phyloP scores from a whole-genome alignment of 2,797 vertebrate genomes.

The Sardinella longiceps region DNA sequence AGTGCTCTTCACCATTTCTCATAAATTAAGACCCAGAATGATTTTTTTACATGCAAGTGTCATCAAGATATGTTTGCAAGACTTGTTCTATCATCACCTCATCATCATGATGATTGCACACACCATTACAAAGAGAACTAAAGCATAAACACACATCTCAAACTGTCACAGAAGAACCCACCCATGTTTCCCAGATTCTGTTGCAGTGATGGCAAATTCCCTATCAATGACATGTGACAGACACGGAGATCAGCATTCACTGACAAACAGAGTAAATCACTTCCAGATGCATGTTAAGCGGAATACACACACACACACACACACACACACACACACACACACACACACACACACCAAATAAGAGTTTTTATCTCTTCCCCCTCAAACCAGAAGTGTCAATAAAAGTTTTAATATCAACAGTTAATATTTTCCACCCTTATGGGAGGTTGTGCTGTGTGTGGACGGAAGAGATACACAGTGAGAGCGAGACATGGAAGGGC shows the following conservation, averaged over 20 bases:
- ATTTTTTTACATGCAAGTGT: not conserved
- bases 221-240: not conserved
- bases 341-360: not conserved
- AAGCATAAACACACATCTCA: not conserved
- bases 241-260: constrained; percentile 28
- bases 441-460: not conserved
- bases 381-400: constrained; percentile 17
- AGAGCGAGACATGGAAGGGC: not conserved
- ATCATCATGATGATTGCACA: no score
- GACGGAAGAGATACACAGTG: not conserved
- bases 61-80: not conserved
- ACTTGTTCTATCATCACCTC: not conserved
- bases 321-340: not conserved
- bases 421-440: not conserved
- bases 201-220: constrained; percentile 18
- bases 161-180: not conserved
- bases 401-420: not conserved
- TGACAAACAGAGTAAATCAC: constrained; percentile 49
- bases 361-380: not conserved
- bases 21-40: not conserved
- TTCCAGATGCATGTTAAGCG: constrained; percentile 52
- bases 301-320: constrained; percentile 9
- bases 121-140: not conserved
- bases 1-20: no score
- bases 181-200: not conserved